Evolutionary conservation across 2,888 invertebrate species (phyloP).

Genomic region (Nephrotoma appendiculata): DNA sequence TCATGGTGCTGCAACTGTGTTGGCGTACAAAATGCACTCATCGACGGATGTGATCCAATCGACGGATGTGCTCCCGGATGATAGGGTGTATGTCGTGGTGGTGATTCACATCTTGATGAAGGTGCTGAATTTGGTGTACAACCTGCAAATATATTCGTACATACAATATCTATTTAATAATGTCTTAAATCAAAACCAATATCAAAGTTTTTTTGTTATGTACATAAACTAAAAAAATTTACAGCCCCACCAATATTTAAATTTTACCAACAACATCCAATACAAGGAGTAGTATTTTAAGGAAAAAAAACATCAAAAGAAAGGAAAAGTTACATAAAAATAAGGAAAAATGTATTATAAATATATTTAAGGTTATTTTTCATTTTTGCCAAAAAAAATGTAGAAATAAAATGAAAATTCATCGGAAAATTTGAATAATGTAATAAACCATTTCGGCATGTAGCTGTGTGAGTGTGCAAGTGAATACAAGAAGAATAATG

Average conservation of each 20-base stretch:
- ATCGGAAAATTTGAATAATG: neutral
- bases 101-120: constrained; percentile 12
- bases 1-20: constrained; percentile 19
- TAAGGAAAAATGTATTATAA: neutral
- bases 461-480: neutral
- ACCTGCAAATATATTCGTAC: neutral
- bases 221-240: neutral
- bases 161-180: neutral
- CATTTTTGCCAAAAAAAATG: neutral
- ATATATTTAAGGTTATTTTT: neutral
- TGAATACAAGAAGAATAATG: neutral
- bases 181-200: neutral
- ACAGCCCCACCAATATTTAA: neutral
- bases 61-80: constrained; percentile 10
- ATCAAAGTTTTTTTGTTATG: neutral
- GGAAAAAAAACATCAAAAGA: neutral
- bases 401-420: neutral
- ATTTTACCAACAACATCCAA: neutral
- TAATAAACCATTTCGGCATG: neutral
- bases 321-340: neutral
- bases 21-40: constrained; percentile 31
- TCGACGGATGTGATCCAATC: constrained; percentile 2
- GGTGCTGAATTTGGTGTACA: constrained; percentile 15
- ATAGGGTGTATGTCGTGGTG: constrained; percentile 4
- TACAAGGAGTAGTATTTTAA: neutral